These are phyloP conservation scores for Aporrectodea caliginosa DNA, from an alignment of 1,140 invertebrate species.

Conservation along the genomic window DNA sequence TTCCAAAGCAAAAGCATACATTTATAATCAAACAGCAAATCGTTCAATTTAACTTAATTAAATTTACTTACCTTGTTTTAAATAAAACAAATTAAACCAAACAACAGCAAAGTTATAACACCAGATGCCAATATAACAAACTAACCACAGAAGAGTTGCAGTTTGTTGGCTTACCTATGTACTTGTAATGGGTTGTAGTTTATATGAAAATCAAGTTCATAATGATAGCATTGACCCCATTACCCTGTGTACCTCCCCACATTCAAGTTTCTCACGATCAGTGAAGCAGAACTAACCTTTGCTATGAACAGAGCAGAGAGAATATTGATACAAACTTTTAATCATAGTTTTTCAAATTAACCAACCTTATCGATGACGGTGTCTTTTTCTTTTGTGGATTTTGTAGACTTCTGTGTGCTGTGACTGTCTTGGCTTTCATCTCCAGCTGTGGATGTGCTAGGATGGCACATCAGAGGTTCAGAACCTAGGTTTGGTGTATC, in stretches of 20 bases:
- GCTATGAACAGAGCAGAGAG: neutral
- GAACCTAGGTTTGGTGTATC: neutral
- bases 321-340: neutral
- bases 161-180: too few species aligned
- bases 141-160: too few species aligned
- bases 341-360: neutral
- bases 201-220: too few species aligned
- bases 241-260: neutral
- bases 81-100: too few species aligned
- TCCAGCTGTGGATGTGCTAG: neutral
- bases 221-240: neutral
- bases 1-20: too few species aligned
- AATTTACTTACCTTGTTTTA: too few species aligned
- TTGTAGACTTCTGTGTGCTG: neutral
- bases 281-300: neutral
- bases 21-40: too few species aligned
- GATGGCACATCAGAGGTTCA: neutral
- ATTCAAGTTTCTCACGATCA: neutral
- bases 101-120: too few species aligned
- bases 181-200: too few species aligned
- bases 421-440: neutral
- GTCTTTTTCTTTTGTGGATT: neutral
- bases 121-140: too few species aligned
- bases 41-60: too few species aligned
- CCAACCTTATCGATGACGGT: neutral